These are phyloP conservation scores for Drosophila robusta DNA, from an alignment of 2,888 invertebrate species.

Conservation along the genomic window DNA sequence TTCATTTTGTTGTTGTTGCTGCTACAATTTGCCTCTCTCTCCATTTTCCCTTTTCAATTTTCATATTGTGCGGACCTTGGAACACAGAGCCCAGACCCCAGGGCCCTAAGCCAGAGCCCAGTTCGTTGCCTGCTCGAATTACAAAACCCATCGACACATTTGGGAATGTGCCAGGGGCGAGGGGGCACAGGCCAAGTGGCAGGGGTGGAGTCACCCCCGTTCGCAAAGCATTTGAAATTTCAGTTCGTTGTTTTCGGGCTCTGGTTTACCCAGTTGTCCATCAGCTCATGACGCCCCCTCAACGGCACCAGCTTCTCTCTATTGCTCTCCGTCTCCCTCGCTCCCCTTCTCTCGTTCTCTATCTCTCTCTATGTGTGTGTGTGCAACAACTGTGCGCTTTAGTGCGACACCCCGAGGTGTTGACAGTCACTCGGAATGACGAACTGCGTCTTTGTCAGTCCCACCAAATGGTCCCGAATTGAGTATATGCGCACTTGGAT, in stretches of 20 bases:
- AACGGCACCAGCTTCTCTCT: neutral
- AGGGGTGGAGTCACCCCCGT: slow-evolving; percentile 22
- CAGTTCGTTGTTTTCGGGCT: slow-evolving; percentile 25
- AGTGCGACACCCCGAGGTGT: slow-evolving; percentile 85
- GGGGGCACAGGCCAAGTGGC: neutral
- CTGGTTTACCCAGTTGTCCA: slow-evolving; percentile 59
- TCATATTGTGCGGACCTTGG: slow-evolving; percentile 2
- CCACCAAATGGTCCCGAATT: slow-evolving; percentile 24
- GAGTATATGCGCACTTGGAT: slow-evolving; percentile 72
- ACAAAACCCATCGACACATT: slow-evolving; percentile 55
- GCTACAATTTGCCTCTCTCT: slow-evolving; percentile 34
- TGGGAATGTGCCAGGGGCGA: slow-evolving; percentile 12
- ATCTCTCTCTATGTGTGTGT: slow-evolving; percentile 9
- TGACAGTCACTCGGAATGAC: slow-evolving; percentile 84
- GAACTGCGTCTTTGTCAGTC: slow-evolving; percentile 42
- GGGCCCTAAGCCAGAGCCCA: neutral
- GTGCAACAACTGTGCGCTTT: slow-evolving; percentile 67
- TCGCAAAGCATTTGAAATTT: slow-evolving; percentile 49
- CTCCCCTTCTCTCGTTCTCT: neutral
- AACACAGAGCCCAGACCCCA: slow-evolving; percentile 8
- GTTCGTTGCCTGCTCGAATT: slow-evolving; percentile 51
- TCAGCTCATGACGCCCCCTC: slow-evolving; percentile 26
- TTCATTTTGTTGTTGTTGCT: slow-evolving; percentile 43
- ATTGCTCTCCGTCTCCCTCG: neutral
- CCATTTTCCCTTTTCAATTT: slow-evolving; percentile 37